phyloP scores from a whole-genome alignment of 92 coral and sea anemone species.

The Plumapathes pennacea region DNA sequence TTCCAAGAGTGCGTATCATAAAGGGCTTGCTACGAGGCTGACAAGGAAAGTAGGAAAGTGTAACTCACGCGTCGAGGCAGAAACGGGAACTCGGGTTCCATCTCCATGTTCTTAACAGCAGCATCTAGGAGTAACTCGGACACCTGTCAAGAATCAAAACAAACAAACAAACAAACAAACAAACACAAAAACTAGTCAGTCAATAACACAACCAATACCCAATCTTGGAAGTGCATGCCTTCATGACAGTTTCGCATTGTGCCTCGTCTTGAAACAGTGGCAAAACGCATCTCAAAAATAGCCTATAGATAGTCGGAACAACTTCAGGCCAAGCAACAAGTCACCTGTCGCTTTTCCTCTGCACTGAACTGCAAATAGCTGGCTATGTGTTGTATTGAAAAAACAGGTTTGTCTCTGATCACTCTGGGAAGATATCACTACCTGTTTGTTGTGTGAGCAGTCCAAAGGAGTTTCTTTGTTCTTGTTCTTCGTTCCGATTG shows the following conservation, averaged over 20 bases:
- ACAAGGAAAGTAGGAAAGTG: no score
- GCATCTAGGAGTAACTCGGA: conserved; percentile 73
- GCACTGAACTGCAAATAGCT: not conserved
- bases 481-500: conserved; percentile 69
- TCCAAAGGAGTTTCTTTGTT: conserved; percentile 83
- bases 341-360: no score
- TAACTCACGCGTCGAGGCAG: no score
- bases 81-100: conserved; percentile 21
- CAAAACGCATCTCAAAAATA: no score
- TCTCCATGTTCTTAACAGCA: conserved; percentile 40
- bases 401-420: not conserved
- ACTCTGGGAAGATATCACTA: not conserved
- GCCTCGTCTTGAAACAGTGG: no score
- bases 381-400: not conserved
- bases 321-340: no score
- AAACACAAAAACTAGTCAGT: not conserved
- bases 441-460: conserved; percentile 89
- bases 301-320: no score
- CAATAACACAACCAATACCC: not conserved
- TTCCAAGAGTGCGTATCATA: no score
- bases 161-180: not conserved
- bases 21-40: no score
- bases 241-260: no score
- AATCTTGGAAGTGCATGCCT: no score
- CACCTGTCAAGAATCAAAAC: conserved; percentile 58